Conservation (phyloP, 2,797 vertebrate genomes). For the Rhinichthys osculus region DNA sequence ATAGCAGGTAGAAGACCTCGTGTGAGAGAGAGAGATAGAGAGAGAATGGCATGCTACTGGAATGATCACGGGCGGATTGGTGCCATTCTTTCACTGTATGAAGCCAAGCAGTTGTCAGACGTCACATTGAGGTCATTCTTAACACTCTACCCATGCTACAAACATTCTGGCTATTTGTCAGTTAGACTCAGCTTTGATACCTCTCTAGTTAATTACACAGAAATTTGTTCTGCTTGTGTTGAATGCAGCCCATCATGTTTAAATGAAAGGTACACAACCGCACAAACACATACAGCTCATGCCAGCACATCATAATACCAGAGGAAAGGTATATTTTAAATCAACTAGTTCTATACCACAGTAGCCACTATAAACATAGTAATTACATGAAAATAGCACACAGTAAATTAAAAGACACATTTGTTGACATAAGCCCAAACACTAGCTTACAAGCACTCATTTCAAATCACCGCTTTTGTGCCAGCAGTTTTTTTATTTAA, state of each 20-base stretch:
- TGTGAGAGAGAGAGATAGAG: conserved; percentile 56
- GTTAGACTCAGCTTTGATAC: not conserved
- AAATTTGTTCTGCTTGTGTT: conserved; percentile 32
- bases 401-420: conserved; percentile 30
- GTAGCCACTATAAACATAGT: conserved; percentile 25
- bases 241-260: conserved; percentile 17
- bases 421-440: not conserved
- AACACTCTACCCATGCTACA: conserved; percentile 1
- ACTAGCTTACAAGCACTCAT: not conserved
- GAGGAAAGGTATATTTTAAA: conserved; percentile 41
- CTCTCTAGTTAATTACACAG: not conserved
- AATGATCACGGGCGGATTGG: conserved; percentile 62
- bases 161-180: conserved; percentile 18
- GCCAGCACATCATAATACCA: not conserved
- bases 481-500: not conserved
- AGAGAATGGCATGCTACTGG: conserved; percentile 60
- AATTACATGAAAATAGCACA: conserved; percentile 53
- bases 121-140: conserved; percentile 16
- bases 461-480: not conserved
- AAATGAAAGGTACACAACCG: not conserved
- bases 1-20: conserved; percentile 63
- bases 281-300: conserved; percentile 11
- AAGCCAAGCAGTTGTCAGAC: conserved; percentile 66
- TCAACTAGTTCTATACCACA: conserved; percentile 20
- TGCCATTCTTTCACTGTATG: conserved; percentile 57